phyloP scores from a whole-genome alignment of 1,140 invertebrate genomes.

The Listronotus oregonensis region DNA sequence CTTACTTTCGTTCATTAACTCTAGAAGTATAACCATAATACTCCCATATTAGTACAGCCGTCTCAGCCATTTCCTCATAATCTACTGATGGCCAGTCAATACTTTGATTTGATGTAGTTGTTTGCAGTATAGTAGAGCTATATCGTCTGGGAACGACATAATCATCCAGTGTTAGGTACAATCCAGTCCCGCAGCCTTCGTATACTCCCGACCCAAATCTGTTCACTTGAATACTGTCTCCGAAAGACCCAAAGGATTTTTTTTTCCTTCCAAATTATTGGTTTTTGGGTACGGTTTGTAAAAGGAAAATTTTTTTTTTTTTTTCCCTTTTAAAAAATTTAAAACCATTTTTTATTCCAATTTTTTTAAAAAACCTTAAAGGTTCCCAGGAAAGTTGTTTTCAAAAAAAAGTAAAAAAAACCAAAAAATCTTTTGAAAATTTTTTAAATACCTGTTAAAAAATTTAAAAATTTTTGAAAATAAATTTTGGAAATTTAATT shows the following conservation, averaged over 20 bases:
- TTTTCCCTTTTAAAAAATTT: no score
- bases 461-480: no score
- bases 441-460: no score
- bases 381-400: no score
- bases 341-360: no score
- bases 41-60: constrained; percentile 45
- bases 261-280: constrained; percentile 22
- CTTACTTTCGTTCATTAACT: constrained; percentile 21
- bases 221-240: constrained; percentile 42
- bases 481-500: no score
- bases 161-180: constrained; percentile 44
- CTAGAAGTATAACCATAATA: constrained; percentile 34
- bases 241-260: constrained; percentile 27
- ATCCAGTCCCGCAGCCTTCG: constrained; percentile 58
- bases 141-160: constrained; percentile 34
- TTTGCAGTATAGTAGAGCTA: background rate
- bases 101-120: constrained; percentile 7
- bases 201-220: constrained; percentile 59
- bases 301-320: no score
- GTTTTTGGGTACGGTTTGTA: no score
- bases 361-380: no score
- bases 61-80: constrained; percentile 43
- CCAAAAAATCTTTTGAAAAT: no score
- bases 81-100: constrained; percentile 25
- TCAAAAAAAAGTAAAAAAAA: no score